Evolutionary conservation across 2,113 vertebrate species (phyloP).

Genomic region (Nothocercus julius): DNA sequence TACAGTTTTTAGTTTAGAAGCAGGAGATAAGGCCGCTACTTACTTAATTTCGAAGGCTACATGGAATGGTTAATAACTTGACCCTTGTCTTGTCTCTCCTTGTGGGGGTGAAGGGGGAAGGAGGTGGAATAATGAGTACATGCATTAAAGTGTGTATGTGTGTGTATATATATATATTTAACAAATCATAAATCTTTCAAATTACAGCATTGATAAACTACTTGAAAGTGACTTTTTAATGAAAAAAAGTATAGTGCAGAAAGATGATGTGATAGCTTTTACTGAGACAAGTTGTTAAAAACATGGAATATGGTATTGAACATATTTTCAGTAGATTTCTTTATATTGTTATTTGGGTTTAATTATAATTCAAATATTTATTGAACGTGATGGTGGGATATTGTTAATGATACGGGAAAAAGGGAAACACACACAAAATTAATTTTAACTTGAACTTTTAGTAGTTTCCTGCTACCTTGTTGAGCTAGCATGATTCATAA

Average conservation of each 20-base stretch:
- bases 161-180: not conserved
- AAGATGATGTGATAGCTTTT: not conserved
- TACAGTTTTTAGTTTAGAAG: not conserved
- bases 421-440: not conserved
- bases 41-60: not conserved
- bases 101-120: not conserved
- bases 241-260: not conserved
- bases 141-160: not conserved
- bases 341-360: not conserved
- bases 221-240: not conserved
- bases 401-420: not conserved
- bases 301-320: not conserved
- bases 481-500: slow-evolving; percentile 51
- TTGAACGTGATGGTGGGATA: not conserved
- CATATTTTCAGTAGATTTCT: not conserved
- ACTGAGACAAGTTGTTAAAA: not conserved
- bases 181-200: not conserved
- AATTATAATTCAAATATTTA: not conserved
- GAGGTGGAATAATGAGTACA: not conserved
- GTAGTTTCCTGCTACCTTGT: slow-evolving; percentile 53
- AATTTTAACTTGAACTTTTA: slow-evolving; percentile 19
- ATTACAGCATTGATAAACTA: not conserved
- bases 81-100: not conserved
- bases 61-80: not conserved
- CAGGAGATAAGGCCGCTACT: not conserved